Evolutionary conservation across 2,113 vertebrate genomes (phyloP).

Genomic region (Pachycephala philippinensis): DNA sequence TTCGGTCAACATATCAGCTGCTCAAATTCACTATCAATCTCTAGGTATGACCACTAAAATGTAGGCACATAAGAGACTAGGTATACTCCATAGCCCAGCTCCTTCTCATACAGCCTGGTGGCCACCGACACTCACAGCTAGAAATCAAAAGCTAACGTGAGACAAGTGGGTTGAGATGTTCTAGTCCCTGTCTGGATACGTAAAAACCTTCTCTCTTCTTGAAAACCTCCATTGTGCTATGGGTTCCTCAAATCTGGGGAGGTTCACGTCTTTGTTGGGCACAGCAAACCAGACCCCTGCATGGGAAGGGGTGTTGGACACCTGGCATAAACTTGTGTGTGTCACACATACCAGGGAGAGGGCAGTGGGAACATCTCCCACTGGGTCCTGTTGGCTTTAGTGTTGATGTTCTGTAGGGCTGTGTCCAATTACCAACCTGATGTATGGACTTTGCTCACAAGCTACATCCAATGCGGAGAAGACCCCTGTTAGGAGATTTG

Average conservation of each 20-base stretch:
- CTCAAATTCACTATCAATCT: background rate
- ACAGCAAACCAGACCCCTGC: background rate
- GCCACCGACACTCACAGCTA: background rate
- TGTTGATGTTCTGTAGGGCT: background rate
- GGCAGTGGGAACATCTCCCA: background rate
- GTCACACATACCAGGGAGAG: background rate
- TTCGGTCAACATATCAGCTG: background rate
- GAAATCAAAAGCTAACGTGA: rapidly evolving
- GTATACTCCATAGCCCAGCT: background rate
- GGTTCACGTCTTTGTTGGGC: background rate
- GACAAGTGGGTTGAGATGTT: background rate
- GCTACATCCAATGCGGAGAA: background rate
- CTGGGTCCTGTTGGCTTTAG: background rate
- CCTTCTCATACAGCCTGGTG: background rate
- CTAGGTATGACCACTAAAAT: background rate
- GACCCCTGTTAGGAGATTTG: background rate
- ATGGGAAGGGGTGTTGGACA: background rate
- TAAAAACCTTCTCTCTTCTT: background rate
- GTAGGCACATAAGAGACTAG: background rate
- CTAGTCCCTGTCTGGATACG: background rate
- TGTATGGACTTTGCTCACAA: background rate
- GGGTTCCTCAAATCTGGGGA: background rate
- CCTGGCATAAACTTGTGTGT: background rate
- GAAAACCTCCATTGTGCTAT: rapidly evolving
- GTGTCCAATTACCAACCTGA: background rate